These are phyloP conservation scores for Nomada ferruginata DNA, from an alignment of 2,888 invertebrate species.

Conservation along the genomic window DNA sequence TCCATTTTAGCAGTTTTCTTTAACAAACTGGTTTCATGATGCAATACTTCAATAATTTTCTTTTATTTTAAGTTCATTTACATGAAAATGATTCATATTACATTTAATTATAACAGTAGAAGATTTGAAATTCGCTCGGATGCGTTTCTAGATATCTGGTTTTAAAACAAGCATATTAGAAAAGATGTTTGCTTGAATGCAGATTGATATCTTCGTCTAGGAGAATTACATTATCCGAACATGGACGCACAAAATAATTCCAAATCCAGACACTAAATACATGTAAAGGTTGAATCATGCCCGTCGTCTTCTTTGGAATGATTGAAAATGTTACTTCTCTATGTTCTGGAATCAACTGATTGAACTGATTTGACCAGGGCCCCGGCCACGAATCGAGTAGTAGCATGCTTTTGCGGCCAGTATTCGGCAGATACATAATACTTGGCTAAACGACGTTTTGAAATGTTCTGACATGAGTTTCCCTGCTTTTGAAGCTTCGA, in stretches of 20 bases:
- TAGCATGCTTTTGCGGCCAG: background rate
- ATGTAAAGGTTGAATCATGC: background rate
- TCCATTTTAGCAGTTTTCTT: too few species aligned
- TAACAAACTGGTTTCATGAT: too few species aligned
- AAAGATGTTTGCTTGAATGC: background rate
- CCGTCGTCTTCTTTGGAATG: constrained; percentile 8
- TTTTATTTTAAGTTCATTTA: too few species aligned
- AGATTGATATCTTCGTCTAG: background rate
- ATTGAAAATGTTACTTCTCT: background rate
- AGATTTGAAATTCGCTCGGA: background rate
- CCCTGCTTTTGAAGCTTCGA: background rate
- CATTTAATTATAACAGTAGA: too few species aligned
- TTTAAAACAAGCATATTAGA: background rate
- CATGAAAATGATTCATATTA: too few species aligned
- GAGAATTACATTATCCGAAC: background rate
- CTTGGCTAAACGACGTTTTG: background rate
- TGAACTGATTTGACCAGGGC: background rate
- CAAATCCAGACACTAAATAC: background rate
- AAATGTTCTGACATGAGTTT: background rate
- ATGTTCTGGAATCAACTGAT: background rate
- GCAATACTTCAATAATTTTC: too few species aligned
- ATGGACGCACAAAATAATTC: background rate
- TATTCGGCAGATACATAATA: background rate
- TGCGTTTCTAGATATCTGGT: background rate
- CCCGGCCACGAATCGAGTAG: background rate